Evolutionary conservation across 1,140 invertebrate genomes (phyloP).

Genomic region (Pantala flavescens): DNA sequence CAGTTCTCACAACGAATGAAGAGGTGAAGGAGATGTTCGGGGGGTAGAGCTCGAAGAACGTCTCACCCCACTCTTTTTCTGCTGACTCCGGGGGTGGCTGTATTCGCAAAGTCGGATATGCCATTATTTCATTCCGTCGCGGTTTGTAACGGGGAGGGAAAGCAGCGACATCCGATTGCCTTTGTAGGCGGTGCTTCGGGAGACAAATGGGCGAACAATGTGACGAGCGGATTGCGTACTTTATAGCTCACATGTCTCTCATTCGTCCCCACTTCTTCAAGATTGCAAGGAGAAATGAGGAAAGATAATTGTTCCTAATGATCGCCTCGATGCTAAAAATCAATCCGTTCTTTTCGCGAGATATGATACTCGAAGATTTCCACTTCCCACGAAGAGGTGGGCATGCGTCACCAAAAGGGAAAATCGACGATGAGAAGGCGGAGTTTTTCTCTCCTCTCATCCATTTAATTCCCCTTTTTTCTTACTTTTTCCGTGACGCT

Average conservation of each 20-base stretch:
- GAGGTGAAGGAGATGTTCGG: not conserved
- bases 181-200: constrained; percentile 1
- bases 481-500: not conserved
- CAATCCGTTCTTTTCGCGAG: too few species aligned
- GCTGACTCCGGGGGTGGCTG: constrained; percentile 4
- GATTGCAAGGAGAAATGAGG: not conserved
- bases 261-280: not conserved
- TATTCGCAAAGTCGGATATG: constrained; percentile 9
- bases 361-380: too few species aligned
- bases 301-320: too few species aligned
- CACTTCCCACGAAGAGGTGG: not conserved
- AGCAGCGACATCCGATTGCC: not conserved
- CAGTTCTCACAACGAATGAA: too few species aligned
- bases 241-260: not conserved
- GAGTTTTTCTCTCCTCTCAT: not conserved
- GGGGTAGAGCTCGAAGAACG: not conserved
- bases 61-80: not conserved
- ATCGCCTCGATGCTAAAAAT: too few species aligned
- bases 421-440: not conserved
- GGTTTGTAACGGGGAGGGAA: not conserved
- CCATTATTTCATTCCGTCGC: not conserved
- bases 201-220: constrained; percentile 1
- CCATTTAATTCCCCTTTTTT: constrained; percentile 2
- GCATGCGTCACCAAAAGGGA: not conserved
- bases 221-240: constrained; percentile 7